phyloP scores from a whole-genome alignment of 1,140 invertebrate genomes.

The Adelges cooleyi region DNA sequence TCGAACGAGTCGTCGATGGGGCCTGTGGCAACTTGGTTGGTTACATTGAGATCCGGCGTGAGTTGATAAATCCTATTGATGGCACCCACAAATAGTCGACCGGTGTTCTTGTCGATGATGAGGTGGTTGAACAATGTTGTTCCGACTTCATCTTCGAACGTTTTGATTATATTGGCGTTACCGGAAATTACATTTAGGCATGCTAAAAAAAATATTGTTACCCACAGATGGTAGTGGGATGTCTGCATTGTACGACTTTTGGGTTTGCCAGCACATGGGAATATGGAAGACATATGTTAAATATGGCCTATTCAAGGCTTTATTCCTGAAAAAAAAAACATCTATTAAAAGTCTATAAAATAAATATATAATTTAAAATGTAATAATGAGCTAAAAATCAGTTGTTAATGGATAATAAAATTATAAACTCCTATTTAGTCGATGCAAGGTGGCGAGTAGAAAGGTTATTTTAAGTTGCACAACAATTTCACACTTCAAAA shows the following conservation, averaged over 20 bases:
- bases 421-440: no score
- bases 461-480: no score
- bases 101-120: conserved; percentile 82
- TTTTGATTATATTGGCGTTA: conserved; percentile 25
- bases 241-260: conserved; percentile 21
- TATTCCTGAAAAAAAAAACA: conserved; percentile 23
- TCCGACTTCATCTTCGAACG: conserved; percentile 13
- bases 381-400: background rate
- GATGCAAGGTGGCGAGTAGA: no score
- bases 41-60: conserved; percentile 67
- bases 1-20: conserved; percentile 78
- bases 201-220: conserved; percentile 13
- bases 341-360: background rate
- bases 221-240: conserved; percentile 7
- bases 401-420: no score
- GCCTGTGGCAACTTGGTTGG: conserved; percentile 70
- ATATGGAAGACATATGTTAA: conserved; percentile 26
- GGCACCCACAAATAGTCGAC: conserved; percentile 82
- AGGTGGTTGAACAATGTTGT: conserved; percentile 74
- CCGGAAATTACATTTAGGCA: conserved; percentile 13
- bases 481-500: no score
- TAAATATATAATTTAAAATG: background rate
- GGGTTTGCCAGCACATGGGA: conserved; percentile 21
- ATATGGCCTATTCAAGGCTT: background rate
- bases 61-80: conserved; percentile 89